These are phyloP conservation scores for Merodon equestris DNA, from an alignment of 2,888 invertebrate species.

Conservation along the genomic window DNA sequence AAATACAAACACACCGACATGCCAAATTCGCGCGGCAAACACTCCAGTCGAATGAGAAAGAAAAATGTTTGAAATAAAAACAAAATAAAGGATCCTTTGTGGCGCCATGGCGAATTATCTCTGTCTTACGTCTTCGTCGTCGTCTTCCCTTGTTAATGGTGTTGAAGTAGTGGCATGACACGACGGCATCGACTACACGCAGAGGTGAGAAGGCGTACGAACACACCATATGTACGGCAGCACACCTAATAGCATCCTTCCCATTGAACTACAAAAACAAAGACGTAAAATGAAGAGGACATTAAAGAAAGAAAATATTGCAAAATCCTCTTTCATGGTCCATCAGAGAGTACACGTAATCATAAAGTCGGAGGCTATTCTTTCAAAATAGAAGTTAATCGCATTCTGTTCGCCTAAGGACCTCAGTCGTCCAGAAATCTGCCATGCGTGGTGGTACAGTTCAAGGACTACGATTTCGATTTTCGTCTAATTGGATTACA, in stretches of 20 bases:
- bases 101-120: slow-evolving; percentile 21
- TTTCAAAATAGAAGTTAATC: slow-evolving; percentile 28
- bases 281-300: not conserved
- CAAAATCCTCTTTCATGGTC: slow-evolving; percentile 19
- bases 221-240: not conserved
- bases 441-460: slow-evolving; percentile 30
- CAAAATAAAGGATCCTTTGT: too few relatives aligned
- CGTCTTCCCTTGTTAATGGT: slow-evolving; percentile 32
- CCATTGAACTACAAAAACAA: too few relatives aligned
- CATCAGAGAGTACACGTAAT: slow-evolving; percentile 18
- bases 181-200: too few relatives aligned
- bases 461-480: slow-evolving; percentile 56
- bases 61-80: too few relatives aligned
- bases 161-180: slow-evolving; percentile 64
- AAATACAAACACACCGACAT: too few relatives aligned
- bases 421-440: slow-evolving; percentile 13
- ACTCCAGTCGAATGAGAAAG: too few relatives aligned
- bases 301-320: slow-evolving; percentile 1
- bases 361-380: slow-evolving; percentile 22
- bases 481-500: slow-evolving; percentile 63
- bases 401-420: slow-evolving; percentile 23
- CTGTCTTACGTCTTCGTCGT: slow-evolving; percentile 30
- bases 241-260: too few relatives aligned
- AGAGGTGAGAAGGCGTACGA: not conserved
- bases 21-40: too few relatives aligned